These are phyloP conservation scores for Heliangelus exortis DNA, from an alignment of 2,797 vertebrate genomes.

Conservation along the genomic window DNA sequence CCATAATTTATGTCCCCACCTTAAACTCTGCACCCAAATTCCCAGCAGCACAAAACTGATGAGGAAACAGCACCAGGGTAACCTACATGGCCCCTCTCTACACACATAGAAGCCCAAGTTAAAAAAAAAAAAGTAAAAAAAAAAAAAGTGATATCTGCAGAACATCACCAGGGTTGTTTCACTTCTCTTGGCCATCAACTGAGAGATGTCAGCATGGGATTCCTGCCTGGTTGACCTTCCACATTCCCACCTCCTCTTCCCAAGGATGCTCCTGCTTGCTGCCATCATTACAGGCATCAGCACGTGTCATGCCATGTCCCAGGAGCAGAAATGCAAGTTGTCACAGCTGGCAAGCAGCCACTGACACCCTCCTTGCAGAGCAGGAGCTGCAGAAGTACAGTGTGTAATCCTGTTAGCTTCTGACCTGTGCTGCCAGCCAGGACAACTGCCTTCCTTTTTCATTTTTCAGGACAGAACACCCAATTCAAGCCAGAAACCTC, in stretches of 20 bases:
- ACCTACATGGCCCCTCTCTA: rapidly evolving
- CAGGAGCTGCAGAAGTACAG: not conserved
- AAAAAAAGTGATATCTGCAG: not conserved
- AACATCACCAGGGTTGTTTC: not conserved
- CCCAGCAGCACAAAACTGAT: no score
- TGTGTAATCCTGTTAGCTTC: not conserved
- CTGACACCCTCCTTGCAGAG: not conserved
- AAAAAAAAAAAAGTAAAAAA: not conserved
- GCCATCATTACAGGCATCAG: not conserved
- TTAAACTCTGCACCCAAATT: not conserved
- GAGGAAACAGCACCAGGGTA: not conserved
- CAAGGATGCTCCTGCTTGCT: not conserved
- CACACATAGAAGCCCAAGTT: not conserved
- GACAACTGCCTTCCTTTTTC: no score
- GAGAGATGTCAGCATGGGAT: not conserved
- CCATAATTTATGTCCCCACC: not conserved
- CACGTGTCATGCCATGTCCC: no score
- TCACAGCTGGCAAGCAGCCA: not conserved
- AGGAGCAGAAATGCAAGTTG: not conserved
- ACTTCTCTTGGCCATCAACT: not conserved
- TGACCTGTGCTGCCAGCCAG: not conserved
- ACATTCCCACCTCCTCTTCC: not conserved
- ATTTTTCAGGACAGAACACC: not conserved
- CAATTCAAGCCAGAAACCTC: not conserved
- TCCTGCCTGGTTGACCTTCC: not conserved